Base-by-base conservation (phyloP, 2,113 vertebrate genomes). In the Rhabdomys dilectus region DNA sequence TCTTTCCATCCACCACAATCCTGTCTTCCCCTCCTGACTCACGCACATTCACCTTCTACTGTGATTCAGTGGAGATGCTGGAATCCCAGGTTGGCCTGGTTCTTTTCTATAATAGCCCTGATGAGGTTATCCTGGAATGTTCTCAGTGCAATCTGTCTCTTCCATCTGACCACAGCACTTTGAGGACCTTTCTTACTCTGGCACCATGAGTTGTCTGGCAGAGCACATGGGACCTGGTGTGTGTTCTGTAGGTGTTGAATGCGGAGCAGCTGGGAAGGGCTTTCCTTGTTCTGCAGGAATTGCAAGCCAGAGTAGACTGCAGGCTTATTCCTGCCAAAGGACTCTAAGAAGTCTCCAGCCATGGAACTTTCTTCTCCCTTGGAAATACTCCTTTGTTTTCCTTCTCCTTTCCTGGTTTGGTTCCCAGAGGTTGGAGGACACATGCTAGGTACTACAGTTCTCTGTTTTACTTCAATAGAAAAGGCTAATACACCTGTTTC, bases 341-440 rank as follows among this genome's bases (percentile, higher is more conserved):
- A 70, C 80, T 56, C 70, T 4, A 64, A 21, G 2, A 66, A 85
- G 42, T 34, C 70, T 73, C 62, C 76, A 36, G 48, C 66, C 62
- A 64, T 72, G 45, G 17, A 76, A 21, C 1, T 34, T 29, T 87
- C 13, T 45, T 21, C 6, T 45, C 64, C 34, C 34, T 89, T 89
- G 51, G 29, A 86, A 97, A 91, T 22, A 4, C 17, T 89, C 45
- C 56, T 58, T 64, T 90, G 19, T 3, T 89, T 56, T 89, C 53
- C 56, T 91, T 89, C 36, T 77, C 16, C 48, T 86, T 70, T 88
- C 51, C 72, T 60, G 26, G 29, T 86, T 81, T 94, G 82, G 84
- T 4, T 91, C 45, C 76, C 51, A 42, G 31, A 72, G 66, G 70
- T 34, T 53, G n/a, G 94, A 26, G 34, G 64, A 9, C 68, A 88